phyloP scores from a whole-genome alignment of 2,888 invertebrate genomes.

The Anodontia alba region DNA sequence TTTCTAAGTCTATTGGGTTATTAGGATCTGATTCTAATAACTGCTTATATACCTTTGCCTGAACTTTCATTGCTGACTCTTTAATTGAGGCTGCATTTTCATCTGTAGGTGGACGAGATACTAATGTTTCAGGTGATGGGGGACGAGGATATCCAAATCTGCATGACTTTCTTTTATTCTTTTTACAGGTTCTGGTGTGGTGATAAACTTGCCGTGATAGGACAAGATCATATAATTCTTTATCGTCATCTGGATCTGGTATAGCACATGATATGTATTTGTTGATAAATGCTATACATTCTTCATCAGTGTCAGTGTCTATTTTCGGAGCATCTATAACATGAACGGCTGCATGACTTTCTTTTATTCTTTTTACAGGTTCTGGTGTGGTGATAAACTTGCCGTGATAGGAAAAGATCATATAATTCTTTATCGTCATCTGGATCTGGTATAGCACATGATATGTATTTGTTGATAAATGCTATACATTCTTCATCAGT shows the following conservation, averaged over 20 bases:
- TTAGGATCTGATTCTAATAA: not conserved
- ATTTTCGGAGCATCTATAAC: slow-evolving; percentile 47
- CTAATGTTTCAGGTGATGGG: slow-evolving; percentile 31
- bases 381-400: too few species aligned
- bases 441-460: too few species aligned
- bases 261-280: slow-evolving; percentile 28
- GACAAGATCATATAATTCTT: slow-evolving; percentile 31
- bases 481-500: too few species aligned
- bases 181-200: slow-evolving; percentile 45
- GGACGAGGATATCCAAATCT: slow-evolving; percentile 34
- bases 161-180: slow-evolving; percentile 29
- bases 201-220: slow-evolving; percentile 25
- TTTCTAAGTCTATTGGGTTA: slow-evolving; percentile 3
- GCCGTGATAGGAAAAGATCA: too few species aligned
- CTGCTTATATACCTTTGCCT: slow-evolving; percentile 24
- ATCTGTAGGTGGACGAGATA: slow-evolving; percentile 23
- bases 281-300: slow-evolving; percentile 32
- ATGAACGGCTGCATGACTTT: too few species aligned
- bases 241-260: slow-evolving; percentile 33
- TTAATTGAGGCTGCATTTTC: slow-evolving; percentile 28
- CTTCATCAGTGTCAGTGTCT: slow-evolving; percentile 43
- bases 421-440: too few species aligned
- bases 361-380: too few species aligned
- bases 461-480: too few species aligned
- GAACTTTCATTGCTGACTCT: slow-evolving; percentile 9